These are phyloP conservation scores for Trissolcus japonicus DNA, from an alignment of 2,888 invertebrate genomes.

Conservation along the genomic window DNA sequence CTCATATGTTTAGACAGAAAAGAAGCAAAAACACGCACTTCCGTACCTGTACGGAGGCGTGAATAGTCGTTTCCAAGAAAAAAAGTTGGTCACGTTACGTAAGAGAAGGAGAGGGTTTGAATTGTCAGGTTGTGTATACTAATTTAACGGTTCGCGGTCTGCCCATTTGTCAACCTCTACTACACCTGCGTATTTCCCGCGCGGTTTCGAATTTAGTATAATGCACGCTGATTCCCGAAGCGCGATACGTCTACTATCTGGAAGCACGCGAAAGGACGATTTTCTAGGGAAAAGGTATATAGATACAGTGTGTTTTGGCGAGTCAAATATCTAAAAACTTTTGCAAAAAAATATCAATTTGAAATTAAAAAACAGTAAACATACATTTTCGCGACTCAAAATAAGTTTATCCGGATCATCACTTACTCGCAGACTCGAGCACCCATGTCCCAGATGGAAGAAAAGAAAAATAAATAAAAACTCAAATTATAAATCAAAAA, in stretches of 20 bases:
- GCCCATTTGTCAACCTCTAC: conserved; percentile 61
- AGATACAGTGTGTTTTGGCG: no score
- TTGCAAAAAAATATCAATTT: no score
- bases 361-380: no score
- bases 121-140: conserved; percentile 59
- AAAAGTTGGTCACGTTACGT: conserved; percentile 34
- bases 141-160: conserved; percentile 63
- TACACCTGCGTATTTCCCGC: conserved; percentile 58
- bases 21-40: no score
- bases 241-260: conserved; percentile 53
- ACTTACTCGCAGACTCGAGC: background rate
- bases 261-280: conserved; percentile 42
- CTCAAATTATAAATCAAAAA: no score
- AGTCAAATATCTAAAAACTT: no score
- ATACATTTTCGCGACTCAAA: no score
- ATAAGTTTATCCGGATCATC: no score
- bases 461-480: no score
- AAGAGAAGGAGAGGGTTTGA: conserved; percentile 49
- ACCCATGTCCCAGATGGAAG: no score
- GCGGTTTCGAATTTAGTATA: conserved; percentile 56
- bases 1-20: conserved; percentile 3
- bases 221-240: conserved; percentile 56
- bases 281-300: conserved; percentile 32
- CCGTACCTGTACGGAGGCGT: no score
- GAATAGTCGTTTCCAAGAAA: conserved; percentile 9